phyloP scores from a whole-genome alignment of 2,113 vertebrate genomes.

The Chelonoidis abingdonii region DNA sequence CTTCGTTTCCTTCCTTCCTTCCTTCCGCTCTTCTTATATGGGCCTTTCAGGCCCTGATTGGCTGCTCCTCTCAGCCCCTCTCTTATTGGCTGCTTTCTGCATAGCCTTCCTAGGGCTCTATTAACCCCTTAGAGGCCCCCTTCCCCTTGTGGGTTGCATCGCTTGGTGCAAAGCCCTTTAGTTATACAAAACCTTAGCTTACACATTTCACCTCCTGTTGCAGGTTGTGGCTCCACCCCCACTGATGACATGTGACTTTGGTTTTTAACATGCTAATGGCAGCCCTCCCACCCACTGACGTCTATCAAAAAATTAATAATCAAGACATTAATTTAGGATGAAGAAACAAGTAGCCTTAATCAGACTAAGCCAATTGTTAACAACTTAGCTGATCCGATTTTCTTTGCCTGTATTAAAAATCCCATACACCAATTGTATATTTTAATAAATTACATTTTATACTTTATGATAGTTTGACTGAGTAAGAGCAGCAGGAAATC shows the following conservation, averaged over 20 bases:
- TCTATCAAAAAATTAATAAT: slow-evolving; percentile 19
- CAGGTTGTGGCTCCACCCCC: background rate
- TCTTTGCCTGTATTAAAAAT: background rate
- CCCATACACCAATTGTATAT: background rate
- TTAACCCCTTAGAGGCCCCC: no score
- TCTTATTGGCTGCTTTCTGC: no score
- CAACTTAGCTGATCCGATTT: background rate
- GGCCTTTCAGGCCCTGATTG: no score
- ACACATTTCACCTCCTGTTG: background rate
- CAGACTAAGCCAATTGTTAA: background rate
- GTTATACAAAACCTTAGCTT: background rate
- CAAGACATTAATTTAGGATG: background rate
- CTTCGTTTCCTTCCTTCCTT: no score
- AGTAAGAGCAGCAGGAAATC: background rate
- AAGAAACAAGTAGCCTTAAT: background rate
- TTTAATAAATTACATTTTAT: background rate
- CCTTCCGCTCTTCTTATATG: no score
- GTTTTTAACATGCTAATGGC: background rate
- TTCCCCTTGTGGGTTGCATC: background rate
- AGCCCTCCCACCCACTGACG: background rate
- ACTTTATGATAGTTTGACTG: background rate
- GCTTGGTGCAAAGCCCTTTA: background rate
- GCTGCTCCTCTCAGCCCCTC: no score
- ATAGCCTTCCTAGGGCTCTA: no score
- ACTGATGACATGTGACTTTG: background rate